Conservation (phyloP, 2,113 vertebrate species). For the Athene cunicularia region DNA sequence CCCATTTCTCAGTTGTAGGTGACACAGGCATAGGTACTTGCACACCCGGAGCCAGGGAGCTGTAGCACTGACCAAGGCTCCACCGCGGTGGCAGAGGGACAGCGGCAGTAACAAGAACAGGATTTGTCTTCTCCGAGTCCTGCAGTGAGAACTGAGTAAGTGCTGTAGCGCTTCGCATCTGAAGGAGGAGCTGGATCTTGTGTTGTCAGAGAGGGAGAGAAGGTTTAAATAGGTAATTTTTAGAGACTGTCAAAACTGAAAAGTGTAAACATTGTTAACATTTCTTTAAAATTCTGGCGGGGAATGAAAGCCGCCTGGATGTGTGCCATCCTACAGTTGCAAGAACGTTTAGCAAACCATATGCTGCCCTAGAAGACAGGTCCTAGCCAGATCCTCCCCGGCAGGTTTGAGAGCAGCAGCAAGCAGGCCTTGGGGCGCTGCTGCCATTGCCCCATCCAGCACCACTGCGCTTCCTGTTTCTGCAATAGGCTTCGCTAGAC, state of each 20-base stretch:
- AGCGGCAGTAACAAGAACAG: fast-evolving
- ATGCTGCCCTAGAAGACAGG: slow-evolving; percentile 27
- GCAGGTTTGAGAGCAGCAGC: not conserved
- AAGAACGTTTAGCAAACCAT: slow-evolving; percentile 18
- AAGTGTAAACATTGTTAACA: slow-evolving; percentile 39
- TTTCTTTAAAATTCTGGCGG: slow-evolving; percentile 45
- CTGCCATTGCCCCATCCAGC: not conserved
- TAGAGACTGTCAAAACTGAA: slow-evolving; percentile 29
- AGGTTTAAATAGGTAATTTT: slow-evolving; percentile 39
- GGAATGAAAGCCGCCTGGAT: not conserved
- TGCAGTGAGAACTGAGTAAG: not conserved
- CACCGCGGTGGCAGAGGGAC: not conserved
- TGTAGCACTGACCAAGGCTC: not conserved
- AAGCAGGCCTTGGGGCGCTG: not conserved
- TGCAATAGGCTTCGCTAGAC: not conserved
- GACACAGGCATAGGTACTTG: not conserved
- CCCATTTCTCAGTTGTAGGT: not conserved
- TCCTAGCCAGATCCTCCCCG: not conserved
- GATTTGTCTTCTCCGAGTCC: not conserved
- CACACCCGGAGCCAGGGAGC: fast-evolving
- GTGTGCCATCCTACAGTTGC: not conserved
- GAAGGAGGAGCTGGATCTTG: not conserved
- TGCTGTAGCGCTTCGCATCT: not conserved
- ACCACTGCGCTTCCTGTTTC: not conserved
- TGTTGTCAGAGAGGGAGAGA: not conserved